phyloP scores from a whole-genome alignment of 2,113 vertebrate genomes.

The Proteles cristata region DNA sequence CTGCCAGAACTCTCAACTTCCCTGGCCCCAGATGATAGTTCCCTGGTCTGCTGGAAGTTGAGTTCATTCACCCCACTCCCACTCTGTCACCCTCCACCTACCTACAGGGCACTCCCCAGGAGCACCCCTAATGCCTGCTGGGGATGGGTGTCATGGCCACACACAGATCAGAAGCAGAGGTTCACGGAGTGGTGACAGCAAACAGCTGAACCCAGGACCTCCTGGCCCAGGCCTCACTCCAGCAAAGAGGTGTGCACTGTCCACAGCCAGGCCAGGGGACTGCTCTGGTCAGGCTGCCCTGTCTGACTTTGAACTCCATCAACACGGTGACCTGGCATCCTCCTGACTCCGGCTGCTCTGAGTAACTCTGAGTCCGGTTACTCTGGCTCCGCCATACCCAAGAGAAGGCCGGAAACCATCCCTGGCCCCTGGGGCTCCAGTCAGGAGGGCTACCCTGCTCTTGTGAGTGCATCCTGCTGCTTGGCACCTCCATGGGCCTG shows the following conservation, averaged over 20 bases:
- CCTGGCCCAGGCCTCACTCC: background rate
- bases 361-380: no score
- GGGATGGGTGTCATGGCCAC: fast-evolving
- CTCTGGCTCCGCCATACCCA: background rate
- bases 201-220: background rate
- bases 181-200: background rate
- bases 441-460: background rate
- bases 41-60: background rate
- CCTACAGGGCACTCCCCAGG: background rate
- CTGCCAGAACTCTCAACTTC: background rate
- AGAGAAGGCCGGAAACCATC: background rate
- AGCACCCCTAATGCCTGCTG: background rate
- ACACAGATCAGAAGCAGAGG: background rate
- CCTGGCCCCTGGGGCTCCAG: background rate
- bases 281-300: background rate
- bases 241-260: fast-evolving
- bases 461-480: background rate
- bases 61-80: background rate
- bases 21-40: background rate
- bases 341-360: no score
- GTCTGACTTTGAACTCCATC: background rate
- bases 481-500: background rate
- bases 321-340: background rate
- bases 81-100: background rate
- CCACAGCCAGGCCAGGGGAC: background rate